Percentiles rank a stretch among this genome's conserved stretches.
Conservation (phyloP, 1,140 invertebrate genomes). For the Papilio polyxenes region DNA sequence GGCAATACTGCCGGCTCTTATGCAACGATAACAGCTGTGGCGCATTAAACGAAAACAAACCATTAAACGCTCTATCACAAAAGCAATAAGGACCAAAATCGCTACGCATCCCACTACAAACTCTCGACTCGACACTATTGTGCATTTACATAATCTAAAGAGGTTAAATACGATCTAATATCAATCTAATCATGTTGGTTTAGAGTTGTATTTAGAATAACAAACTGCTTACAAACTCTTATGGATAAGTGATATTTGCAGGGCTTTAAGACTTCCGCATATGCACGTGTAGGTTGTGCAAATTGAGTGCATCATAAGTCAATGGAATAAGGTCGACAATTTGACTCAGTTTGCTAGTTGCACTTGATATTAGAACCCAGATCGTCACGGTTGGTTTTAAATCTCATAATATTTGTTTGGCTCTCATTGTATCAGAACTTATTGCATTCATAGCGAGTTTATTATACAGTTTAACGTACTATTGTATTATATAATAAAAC, state of each 20-base stretch:
- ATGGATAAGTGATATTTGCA: constrained; percentile 26
- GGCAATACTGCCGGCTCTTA: constrained; percentile 65
- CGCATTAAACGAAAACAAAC: constrained; percentile 50
- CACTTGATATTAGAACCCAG: neutral
- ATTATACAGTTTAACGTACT: constrained; percentile 2
- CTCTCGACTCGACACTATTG: constrained; percentile 55
- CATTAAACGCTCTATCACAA: constrained; percentile 46
- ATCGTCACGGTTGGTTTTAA: neutral
- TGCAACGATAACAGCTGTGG: constrained; percentile 67
- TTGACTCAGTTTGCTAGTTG: neutral
- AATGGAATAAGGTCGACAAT: constrained; percentile 9
- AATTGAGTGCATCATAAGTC: neutral
- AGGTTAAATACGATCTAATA: constrained; percentile 27
- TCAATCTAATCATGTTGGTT: neutral
- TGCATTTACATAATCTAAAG: constrained; percentile 65
- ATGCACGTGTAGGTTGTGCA: constrained; percentile 12
- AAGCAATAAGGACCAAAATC: constrained; percentile 46
- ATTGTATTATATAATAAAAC: neutral
- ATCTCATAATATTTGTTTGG: constrained; percentile 30
- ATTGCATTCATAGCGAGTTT: neutral
- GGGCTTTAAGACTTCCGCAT: constrained; percentile 32
- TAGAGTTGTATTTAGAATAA: constrained; percentile 19
- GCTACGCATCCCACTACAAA: constrained; percentile 31
- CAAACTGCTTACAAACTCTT: constrained; percentile 1
- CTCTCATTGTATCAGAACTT: constrained; percentile 22